A percentile compares a stretch with the other conserved stretches of the same genome.
Evolutionary conservation across 2,797 vertebrate genomes (phyloP).

Genomic region (Sternarchorhynchus goeldii): DNA sequence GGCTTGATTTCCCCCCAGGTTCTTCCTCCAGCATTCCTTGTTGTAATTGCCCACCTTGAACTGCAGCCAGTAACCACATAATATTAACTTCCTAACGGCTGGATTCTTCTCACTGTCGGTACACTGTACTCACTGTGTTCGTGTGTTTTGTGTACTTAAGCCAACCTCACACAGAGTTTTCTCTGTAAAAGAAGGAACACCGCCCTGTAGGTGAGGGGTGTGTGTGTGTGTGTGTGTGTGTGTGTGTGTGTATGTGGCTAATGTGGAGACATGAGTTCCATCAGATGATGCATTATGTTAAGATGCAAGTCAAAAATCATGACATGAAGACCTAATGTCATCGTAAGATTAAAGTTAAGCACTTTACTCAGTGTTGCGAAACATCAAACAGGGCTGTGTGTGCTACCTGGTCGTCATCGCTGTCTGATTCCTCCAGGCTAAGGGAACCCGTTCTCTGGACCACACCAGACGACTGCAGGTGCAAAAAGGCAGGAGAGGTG

Average conservation of each 20-base stretch:
- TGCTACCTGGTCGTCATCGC: constrained; percentile 83
- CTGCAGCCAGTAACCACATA: constrained; percentile 6
- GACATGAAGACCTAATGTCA: not conserved
- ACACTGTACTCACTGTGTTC: not conserved
- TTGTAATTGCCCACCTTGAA: constrained; percentile 13
- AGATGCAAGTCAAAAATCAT: not conserved
- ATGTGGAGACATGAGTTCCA: not conserved
- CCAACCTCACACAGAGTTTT: not conserved
- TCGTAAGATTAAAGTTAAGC: not conserved
- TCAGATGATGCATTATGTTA: not conserved
- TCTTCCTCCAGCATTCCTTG: constrained; percentile 11
- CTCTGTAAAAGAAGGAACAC: not conserved
- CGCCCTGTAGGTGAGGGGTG: not conserved
- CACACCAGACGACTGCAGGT: constrained; percentile 67
- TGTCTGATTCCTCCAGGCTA: constrained; percentile 81
- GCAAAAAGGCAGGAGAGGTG: not conserved
- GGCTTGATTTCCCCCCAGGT: not conserved
- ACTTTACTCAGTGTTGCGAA: not conserved
- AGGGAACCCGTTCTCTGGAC: constrained; percentile 77
- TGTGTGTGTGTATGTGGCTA: not conserved
- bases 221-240: constrained; percentile 1
- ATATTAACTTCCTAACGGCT: not conserved
- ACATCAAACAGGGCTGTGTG: not conserved
- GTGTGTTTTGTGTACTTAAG: constrained; percentile 15
- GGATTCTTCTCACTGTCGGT: constrained; percentile 2